phyloP scores from a whole-genome alignment of 2,113 vertebrate species.

The Dendrocopos noguchii region DNA sequence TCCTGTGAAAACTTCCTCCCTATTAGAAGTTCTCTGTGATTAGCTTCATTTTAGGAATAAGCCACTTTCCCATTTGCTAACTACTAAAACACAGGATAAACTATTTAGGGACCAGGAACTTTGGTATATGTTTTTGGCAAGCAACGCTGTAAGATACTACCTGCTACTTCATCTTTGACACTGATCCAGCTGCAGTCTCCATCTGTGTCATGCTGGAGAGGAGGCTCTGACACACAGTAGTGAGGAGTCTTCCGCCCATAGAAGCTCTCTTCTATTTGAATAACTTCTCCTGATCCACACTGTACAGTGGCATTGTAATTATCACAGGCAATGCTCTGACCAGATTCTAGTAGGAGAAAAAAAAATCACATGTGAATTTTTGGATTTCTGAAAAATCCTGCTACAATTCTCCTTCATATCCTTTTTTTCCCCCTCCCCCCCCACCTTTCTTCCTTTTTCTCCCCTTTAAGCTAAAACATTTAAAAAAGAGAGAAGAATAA shows the following conservation, averaged over 20 bases:
- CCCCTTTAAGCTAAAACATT: background rate
- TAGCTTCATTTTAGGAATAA: background rate
- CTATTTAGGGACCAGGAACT: background rate
- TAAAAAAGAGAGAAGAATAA: accelerated
- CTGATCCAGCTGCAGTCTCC: conserved; percentile 87
- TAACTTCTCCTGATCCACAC: conserved; percentile 89
- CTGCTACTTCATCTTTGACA: conserved; percentile 83
- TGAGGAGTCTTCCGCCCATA: conserved; percentile 86
- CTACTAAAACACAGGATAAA: background rate
- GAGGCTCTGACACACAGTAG: conserved; percentile 76
- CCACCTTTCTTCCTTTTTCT: background rate
- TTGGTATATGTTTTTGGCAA: background rate
- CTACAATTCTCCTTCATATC: background rate
- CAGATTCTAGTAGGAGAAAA: conserved; percentile 71
- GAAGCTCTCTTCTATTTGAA: conserved; percentile 86
- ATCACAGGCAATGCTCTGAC: conserved; percentile 83
- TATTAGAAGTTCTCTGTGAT: background rate
- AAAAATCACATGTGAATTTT: background rate
- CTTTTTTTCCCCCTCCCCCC: too few species aligned
- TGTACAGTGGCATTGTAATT: conserved; percentile 84
- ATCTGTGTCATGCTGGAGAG: background rate
- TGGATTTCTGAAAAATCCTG: background rate
- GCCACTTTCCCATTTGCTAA: background rate
- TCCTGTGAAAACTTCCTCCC: background rate
- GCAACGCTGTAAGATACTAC: conserved; percentile 62